Base-by-base conservation (phyloP, 2,888 invertebrate genomes). In the Cyclophora albipunctata region DNA sequence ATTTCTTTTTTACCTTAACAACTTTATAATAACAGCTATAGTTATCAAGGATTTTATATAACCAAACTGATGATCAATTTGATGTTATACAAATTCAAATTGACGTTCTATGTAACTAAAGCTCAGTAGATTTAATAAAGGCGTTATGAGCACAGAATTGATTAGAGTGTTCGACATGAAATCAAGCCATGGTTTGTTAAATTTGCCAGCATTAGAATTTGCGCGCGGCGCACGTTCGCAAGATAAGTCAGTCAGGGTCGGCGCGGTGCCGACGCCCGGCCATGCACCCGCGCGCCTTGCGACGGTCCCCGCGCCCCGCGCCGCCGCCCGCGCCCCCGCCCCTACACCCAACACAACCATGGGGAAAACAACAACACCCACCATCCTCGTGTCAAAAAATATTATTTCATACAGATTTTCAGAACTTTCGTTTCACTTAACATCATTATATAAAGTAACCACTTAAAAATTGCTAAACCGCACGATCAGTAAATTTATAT, bases 241-340 rank as follows among this genome's bases (percentile, higher is more conserved):
- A 85, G 85, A 84, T 86, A 88, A 87, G 87, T 88, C 83, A 87
- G 88, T 88, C 88, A 88, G 87, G 87, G 88, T 87, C 87, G 87
- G 66, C 69, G 78, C 81, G 83, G 86, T 84, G 87, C 87, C 86
- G 87, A 85, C 78, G 87, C 78, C 85, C 87, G 87, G 84, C 88
- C 88, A 70, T 87, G 87, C 85, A 85, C 87, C 84, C 85, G 83
- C 67, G 67, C 64, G 51, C 41, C 77, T 80, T 81, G 76, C 81
- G 81, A 78, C 83, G 77, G 75, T 66, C 63, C 67, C 68, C 69
- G 67, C 66, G 55, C 66, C 49, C 58, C 62, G 40, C 59, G 51
- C 20, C 54, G 7, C 46, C 46, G 57, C 53, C 51, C 62, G 51
- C 58, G 57, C 37, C 5, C 37, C 37, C 37, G 48, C 34, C 43